Percentiles rank a stretch among this genome's conserved stretches.
phyloP scores from a whole-genome alignment of 2,113 vertebrate genomes.

The Hirundichthys speculiger region DNA sequence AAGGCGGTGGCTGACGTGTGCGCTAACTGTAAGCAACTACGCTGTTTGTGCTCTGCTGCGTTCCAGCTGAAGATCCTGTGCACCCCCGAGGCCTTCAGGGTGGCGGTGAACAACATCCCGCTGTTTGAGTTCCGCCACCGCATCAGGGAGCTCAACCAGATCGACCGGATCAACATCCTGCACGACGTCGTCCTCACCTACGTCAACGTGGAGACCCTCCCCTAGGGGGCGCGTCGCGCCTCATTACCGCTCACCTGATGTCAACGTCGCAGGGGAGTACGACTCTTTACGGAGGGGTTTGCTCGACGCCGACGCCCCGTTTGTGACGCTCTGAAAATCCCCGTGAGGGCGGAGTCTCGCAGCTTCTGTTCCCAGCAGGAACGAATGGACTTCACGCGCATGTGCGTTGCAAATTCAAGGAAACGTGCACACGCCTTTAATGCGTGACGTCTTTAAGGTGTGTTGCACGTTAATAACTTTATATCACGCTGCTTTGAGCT shows the following conservation, averaged over 20 bases:
- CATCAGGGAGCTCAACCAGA: slow-evolving; percentile 78
- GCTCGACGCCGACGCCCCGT: too few relatives aligned
- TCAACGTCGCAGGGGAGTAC: too few relatives aligned
- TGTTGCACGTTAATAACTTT: background rate
- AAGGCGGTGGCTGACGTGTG: too few relatives aligned
- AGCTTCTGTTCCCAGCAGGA: too few relatives aligned
- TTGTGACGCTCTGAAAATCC: too few relatives aligned
- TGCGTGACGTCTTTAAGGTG: background rate
- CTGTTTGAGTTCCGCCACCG: slow-evolving; percentile 81
- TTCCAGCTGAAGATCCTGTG: slow-evolving; percentile 84
- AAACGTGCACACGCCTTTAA: too few relatives aligned
- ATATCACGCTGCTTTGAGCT: background rate
- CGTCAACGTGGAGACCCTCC: slow-evolving; percentile 77
- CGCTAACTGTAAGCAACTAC: background rate
- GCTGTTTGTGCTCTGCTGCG: slow-evolving; percentile 8
- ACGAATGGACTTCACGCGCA: too few relatives aligned
- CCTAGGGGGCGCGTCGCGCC: too few relatives aligned
- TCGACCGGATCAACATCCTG: slow-evolving; percentile 81
- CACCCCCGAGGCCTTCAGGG: slow-evolving; percentile 74
- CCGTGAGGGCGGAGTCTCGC: too few relatives aligned
- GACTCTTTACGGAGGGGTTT: too few relatives aligned
- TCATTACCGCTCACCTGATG: too few relatives aligned
- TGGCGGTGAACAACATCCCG: slow-evolving; percentile 80
- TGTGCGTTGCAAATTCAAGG: too few relatives aligned
- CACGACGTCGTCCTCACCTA: slow-evolving; percentile 78